phyloP scores from a whole-genome alignment of 1,140 invertebrate species.

The Leptinotarsa undecemlineata region DNA sequence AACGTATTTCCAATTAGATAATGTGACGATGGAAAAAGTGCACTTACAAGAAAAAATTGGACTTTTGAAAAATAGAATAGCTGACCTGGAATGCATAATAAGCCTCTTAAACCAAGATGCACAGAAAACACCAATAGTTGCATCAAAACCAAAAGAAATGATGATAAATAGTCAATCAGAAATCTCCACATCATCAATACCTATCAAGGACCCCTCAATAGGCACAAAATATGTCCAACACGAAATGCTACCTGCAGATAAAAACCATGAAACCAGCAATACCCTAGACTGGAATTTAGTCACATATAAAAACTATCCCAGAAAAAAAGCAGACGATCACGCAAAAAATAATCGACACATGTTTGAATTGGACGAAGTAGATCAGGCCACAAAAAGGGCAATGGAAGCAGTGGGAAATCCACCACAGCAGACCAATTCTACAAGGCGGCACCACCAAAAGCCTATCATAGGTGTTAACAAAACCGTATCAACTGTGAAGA shows the following conservation, averaged over 20 bases:
- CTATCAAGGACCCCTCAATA: no score
- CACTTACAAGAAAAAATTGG: no score
- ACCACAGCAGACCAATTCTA: background rate
- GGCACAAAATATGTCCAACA: constrained; percentile 9
- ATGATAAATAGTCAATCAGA: background rate
- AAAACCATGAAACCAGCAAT: constrained; percentile 14
- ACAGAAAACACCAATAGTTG: constrained; percentile 4
- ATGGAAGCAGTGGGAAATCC: constrained; percentile 5
- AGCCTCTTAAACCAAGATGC: constrained; percentile 13
- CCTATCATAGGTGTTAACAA: constrained; percentile 13
- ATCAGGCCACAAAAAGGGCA: constrained; percentile 12
- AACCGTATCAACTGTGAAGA: constrained; percentile 10
- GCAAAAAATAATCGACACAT: no score
- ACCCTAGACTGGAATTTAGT: constrained; percentile 9
- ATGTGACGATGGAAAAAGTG: background rate
- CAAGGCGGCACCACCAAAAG: constrained; percentile 16
- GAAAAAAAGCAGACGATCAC: no score
- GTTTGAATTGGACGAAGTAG: no score
- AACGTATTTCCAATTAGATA: constrained; percentile 12
- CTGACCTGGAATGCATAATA: no score
- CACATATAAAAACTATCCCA: constrained; percentile 3
- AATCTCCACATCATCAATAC: constrained; percentile 15
- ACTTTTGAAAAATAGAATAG: no score
- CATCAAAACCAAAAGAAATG: constrained; percentile 5
- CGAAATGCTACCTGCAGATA: constrained; percentile 8